phyloP scores from a whole-genome alignment of 2,113 vertebrate species.

The Gymnocephalus cernua region DNA sequence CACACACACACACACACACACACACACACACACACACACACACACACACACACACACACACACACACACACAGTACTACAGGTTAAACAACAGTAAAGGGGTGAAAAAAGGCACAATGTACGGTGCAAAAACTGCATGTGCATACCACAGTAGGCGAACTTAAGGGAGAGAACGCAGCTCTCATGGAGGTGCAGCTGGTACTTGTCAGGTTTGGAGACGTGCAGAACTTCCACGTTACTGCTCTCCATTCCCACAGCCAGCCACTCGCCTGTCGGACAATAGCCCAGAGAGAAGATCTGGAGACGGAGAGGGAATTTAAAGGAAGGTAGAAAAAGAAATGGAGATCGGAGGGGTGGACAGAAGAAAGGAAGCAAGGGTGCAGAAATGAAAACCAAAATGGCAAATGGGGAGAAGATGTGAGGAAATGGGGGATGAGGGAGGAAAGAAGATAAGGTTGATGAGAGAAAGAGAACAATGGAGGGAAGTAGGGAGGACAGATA shows the following conservation, averaged over 20 bases:
- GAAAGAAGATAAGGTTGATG: constrained; percentile 34
- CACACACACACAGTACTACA: not conserved
- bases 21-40: not conserved
- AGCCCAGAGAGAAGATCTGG: constrained; percentile 85
- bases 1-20: not conserved
- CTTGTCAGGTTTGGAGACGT: constrained; percentile 81
- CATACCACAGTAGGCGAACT: constrained; percentile 87
- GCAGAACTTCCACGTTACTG: constrained; percentile 88
- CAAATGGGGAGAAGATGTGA: constrained; percentile 16
- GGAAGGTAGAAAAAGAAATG: not conserved
- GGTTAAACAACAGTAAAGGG: not conserved
- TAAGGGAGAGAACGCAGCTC: constrained; percentile 84
- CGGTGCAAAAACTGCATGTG: not conserved
- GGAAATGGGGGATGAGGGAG: constrained; percentile 23
- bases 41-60: no score
- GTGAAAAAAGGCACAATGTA: not conserved
- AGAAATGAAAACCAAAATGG: constrained; percentile 31
- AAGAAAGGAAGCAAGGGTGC: not conserved
- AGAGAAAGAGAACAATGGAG: constrained; percentile 22
- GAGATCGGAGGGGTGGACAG: not conserved
- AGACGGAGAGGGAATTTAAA: not conserved
- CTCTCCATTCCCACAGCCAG: constrained; percentile 88
- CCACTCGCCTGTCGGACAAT: constrained; percentile 86
- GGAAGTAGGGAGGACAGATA: constrained; percentile 20
- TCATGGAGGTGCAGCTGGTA: constrained; percentile 85